Conservation (phyloP, 2,797 vertebrate genomes). For the Lithobates pipiens region DNA sequence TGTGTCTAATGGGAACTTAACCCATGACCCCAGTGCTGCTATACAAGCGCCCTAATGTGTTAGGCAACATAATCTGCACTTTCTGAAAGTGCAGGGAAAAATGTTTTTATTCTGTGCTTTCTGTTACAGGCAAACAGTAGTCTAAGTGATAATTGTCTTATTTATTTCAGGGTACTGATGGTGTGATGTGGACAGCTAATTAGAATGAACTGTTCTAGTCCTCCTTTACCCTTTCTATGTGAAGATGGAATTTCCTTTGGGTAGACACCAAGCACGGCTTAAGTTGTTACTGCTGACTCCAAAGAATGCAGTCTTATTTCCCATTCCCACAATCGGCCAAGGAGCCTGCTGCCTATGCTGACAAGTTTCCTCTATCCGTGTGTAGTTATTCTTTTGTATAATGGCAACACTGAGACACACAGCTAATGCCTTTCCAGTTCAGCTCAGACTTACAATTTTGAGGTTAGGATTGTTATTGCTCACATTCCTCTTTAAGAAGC, state of each 20-base stretch:
- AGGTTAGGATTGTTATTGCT: constrained; percentile 54
- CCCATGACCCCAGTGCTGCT: too few species aligned
- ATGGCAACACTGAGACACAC: constrained; percentile 55
- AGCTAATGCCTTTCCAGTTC: constrained; percentile 49
- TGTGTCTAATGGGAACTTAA: too few species aligned
- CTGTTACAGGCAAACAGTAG: too few species aligned
- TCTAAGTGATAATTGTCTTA: background rate
- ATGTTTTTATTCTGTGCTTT: too few species aligned
- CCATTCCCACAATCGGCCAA: constrained; percentile 61
- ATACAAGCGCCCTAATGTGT: too few species aligned
- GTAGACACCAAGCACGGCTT: constrained; percentile 50
- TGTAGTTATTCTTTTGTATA: constrained; percentile 50
- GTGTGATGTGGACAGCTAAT: constrained; percentile 64
- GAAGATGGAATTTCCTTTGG: constrained; percentile 68
- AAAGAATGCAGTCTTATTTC: constrained; percentile 61
- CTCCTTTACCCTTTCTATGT: constrained; percentile 52
- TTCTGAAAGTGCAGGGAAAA: too few species aligned
- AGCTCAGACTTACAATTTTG: constrained; percentile 58
- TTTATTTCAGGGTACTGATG: background rate
- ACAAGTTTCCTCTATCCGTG: constrained; percentile 46
- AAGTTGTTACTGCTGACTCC: constrained; percentile 57
- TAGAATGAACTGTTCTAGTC: constrained; percentile 64
- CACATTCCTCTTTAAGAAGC: constrained; percentile 38
- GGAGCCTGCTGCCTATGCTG: constrained; percentile 61
- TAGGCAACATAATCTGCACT: too few species aligned